phyloP scores from a whole-genome alignment of 1,140 invertebrate species.

The Archegozetes longisetosus region DNA sequence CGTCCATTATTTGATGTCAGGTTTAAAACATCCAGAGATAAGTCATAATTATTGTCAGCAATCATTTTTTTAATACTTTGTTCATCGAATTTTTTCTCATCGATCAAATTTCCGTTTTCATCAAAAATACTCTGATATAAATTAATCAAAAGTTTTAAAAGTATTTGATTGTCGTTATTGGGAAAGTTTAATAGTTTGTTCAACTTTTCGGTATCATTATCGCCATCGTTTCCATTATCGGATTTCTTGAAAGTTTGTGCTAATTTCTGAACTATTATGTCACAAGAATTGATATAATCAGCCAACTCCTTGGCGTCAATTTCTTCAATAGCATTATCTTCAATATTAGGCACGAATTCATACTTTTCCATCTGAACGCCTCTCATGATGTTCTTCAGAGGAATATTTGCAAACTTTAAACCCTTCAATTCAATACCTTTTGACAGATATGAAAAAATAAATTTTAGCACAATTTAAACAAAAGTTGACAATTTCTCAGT shows the following conservation, averaged over 20 bases:
- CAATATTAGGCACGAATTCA: conserved; percentile 6
- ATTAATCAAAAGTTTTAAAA: not conserved
- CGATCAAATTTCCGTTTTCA: conserved; percentile 5
- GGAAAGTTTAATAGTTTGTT: not conserved
- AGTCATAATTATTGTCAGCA: not conserved
- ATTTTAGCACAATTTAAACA: too few relatives aligned
- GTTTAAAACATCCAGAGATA: not conserved
- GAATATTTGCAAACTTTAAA: conserved; percentile 14
- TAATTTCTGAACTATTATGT: not conserved
- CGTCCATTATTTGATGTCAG: not conserved
- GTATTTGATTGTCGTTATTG: not conserved
- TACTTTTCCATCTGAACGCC: conserved; percentile 15
- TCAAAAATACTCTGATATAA: not conserved
- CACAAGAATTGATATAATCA: conserved; percentile 6
- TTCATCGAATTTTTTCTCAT: not conserved
- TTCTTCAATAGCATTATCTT: conserved; percentile 9
- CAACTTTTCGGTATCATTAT: not conserved
- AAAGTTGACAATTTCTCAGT: too few relatives aligned
- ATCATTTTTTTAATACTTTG: conserved; percentile 5
- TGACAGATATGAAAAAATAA: too few relatives aligned
- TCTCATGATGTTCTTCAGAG: conserved; percentile 11
- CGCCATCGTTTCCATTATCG: not conserved
- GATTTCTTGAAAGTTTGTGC: not conserved
- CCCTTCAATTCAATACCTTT: conserved; percentile 8
- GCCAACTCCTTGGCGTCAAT: conserved; percentile 3